Evolutionary conservation across 2,888 invertebrate genomes (phyloP).

Genomic region (Digitonthophagus gazella): DNA sequence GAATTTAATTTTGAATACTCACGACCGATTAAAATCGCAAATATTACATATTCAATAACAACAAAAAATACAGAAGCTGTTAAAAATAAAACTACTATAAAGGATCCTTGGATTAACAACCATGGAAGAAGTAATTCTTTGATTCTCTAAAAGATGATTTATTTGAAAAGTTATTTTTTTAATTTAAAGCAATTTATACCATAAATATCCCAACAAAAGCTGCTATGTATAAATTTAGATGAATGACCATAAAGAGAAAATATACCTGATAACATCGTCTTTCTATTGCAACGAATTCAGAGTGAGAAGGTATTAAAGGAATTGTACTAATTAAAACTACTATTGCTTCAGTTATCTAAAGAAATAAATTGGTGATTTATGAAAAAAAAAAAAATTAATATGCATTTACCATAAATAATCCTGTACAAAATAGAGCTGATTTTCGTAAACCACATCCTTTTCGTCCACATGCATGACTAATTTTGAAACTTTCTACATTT

Average conservation of each 20-base stretch:
- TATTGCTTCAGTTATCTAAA: background rate
- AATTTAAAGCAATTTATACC: background rate
- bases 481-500: background rate
- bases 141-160: background rate
- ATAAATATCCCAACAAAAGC: background rate
- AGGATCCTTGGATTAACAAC: background rate
- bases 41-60: background rate
- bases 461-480: background rate
- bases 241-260: background rate
- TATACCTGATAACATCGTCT: background rate
- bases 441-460: background rate
- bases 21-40: background rate
- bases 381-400: too few relatives aligned
- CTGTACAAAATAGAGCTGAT: background rate
- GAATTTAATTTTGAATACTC: background rate
- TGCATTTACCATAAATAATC: background rate
- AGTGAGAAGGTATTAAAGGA: background rate
- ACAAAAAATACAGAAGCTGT: background rate
- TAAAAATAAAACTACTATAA: background rate
- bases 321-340: background rate
- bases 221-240: background rate
- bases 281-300: background rate
- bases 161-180: background rate
- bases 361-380: background rate
- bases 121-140: background rate